Base-by-base conservation (phyloP, 2,797 vertebrate species). In the Rhynchonycteris naso region DNA sequence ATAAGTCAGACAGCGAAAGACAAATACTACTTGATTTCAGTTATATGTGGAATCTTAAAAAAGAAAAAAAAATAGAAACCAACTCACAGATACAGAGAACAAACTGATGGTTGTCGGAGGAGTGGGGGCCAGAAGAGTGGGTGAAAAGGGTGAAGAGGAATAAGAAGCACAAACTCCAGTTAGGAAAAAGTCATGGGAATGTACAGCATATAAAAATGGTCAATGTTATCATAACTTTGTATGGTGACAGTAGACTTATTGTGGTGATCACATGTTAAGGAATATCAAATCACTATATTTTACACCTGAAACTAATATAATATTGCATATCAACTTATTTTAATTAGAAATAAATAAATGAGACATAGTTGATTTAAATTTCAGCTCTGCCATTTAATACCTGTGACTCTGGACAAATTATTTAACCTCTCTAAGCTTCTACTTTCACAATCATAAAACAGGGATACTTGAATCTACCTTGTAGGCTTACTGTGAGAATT, bases 361-460 rank as follows among this genome's bases (percentile, higher is more conserved):
- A 89, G 15, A 86, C 24, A 58, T 3, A 66, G 24, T 59, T 87
- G 58, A 24, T 66, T 90, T 80, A 74, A 74, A 80, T 59, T 91
- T 86, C 82, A 87, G 26, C 38, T 74, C 11, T 66, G 50, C 43
- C 63, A 94, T 68, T 78, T 68, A 85, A 86, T 24, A 61, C 1
- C 21, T 21, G 15, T 54, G 33, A 56, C n/a, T n/a, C n/a, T n/a
- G n/a, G n/a, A n/a, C n/a, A n/a, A n/a, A n/a, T 33, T 63, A 43
- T 58, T 88, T 58, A 88, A 82, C 26, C 69, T 90, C 58, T 94
- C 21, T 58, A 85, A 94, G 13, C 26, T 58, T 38, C 30, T 66
- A 22, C 28, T 72, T 81, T 71, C 61, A 88, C 24, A 69, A 4
- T 43, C 33, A 63, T 63, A 76, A 83, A 24, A 84, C 52, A 35